These are phyloP conservation scores for Drosophila subsilvestris DNA, from an alignment of 2,888 invertebrate genomes.

Conservation along the genomic window DNA sequence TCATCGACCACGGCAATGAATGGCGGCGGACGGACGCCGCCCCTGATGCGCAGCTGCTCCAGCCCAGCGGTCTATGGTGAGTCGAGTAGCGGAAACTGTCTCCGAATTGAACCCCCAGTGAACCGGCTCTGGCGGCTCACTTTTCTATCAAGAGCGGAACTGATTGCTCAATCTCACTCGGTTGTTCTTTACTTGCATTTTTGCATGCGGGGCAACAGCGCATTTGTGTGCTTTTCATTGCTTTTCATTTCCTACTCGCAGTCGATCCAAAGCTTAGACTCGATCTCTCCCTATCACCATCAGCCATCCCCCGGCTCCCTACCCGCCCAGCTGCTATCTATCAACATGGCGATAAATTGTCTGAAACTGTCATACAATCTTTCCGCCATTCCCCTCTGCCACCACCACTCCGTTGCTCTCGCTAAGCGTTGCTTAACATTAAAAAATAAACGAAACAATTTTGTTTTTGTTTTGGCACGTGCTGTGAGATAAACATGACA, in stretches of 20 bases:
- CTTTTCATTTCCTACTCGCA: slow-evolving; percentile 70
- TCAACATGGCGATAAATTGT: slow-evolving; percentile 46
- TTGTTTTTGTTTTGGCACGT: slow-evolving; percentile 73
- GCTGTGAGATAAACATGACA: slow-evolving; percentile 65
- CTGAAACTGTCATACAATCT: slow-evolving; percentile 36
- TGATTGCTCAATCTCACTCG: slow-evolving; percentile 20
- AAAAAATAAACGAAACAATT: slow-evolving; percentile 60
- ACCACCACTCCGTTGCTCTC: slow-evolving; percentile 11
- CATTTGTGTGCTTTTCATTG: slow-evolving; percentile 81
- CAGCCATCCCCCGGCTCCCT: background rate
- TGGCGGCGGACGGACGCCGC: slow-evolving; percentile 83
- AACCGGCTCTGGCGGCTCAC: background rate
- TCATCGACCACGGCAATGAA: slow-evolving; percentile 77
- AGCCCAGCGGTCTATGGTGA: slow-evolving; percentile 85
- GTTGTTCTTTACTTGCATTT: slow-evolving; percentile 53
- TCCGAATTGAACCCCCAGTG: slow-evolving; percentile 3
- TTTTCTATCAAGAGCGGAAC: slow-evolving; percentile 28
- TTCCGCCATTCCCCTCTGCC: slow-evolving; percentile 13
- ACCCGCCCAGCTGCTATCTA: slow-evolving; percentile 3
- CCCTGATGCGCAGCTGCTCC: slow-evolving; percentile 85
- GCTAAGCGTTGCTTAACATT: slow-evolving; percentile 61
- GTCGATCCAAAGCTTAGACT: slow-evolving; percentile 14
- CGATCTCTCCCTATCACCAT: background rate
- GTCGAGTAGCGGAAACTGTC: slow-evolving; percentile 72
- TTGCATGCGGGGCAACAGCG: slow-evolving; percentile 57